A percentile compares a stretch with the other conserved stretches of the same genome.
phyloP scores from a whole-genome alignment of 1,140 invertebrate species.

The Zophobas morio region DNA sequence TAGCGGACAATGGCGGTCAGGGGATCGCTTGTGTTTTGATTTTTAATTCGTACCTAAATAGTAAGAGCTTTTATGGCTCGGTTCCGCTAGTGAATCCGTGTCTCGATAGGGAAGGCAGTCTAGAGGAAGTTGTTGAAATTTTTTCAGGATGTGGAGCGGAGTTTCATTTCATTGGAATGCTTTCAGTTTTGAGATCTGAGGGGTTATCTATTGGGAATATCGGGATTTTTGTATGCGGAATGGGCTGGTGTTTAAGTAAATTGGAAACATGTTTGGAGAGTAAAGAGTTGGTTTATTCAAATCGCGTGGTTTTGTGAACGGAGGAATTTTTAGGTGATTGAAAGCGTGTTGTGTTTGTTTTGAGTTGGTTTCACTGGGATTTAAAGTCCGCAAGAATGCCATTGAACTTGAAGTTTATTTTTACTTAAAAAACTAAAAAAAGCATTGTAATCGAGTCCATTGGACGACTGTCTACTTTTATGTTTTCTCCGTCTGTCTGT shows the following conservation, averaged over 20 bases:
- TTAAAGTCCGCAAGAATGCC: too few relatives aligned
- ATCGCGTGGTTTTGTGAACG: background rate
- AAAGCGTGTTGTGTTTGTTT: too few relatives aligned
- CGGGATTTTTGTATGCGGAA: background rate
- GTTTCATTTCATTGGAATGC: slow-evolving; percentile 1
- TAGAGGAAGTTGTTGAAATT: slow-evolving; percentile 28
- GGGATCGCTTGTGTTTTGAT: slow-evolving; percentile 61
- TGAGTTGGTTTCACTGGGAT: too few relatives aligned
- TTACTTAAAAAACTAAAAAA: too few relatives aligned
- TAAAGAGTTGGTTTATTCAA: slow-evolving; percentile 1
- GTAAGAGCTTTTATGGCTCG: slow-evolving; percentile 50
- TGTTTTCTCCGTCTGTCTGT: too few relatives aligned
- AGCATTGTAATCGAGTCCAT: too few relatives aligned
- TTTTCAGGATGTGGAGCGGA: slow-evolving; percentile 16
- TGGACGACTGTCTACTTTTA: too few relatives aligned
- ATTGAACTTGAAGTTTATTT: too few relatives aligned
- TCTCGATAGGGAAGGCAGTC: background rate
- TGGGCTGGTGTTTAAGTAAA: background rate
- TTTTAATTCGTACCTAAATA: slow-evolving; percentile 58
- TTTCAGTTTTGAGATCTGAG: background rate
- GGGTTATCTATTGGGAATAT: background rate
- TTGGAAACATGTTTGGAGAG: slow-evolving; percentile 3
- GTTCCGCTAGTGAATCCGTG: slow-evolving; percentile 57
- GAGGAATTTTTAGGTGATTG: too few relatives aligned
- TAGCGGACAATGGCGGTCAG: slow-evolving; percentile 62